Evolutionary conservation across 2,888 invertebrate species (phyloP), one percentile per base, ranked within the genome.

Genomic region (Xestia sexstrigata): DNA sequence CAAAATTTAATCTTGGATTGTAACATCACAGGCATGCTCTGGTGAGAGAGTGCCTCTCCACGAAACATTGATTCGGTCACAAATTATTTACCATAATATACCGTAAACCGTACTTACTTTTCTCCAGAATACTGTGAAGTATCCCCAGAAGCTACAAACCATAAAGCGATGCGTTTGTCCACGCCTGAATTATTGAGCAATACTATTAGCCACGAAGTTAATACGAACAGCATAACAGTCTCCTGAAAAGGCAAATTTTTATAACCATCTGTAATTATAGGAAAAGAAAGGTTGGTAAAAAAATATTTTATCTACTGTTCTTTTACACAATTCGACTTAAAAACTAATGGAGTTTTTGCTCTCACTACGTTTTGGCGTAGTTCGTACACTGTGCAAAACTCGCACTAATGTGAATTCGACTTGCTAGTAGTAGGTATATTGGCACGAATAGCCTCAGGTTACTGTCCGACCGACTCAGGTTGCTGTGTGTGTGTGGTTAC

Each of bases 181-280:
- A 90, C 81, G 0, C 94, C 95, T 58, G 93, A 92, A 74, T 94
- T 94, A 70, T 95, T 96, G 11, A 94, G 67, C 20, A 94, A 74
- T 52, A 95, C 76, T 72, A 91, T 55, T 7, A 95, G 6, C 93
- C 95, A 94, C 13, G 91, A 90, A 5, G 84, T 80, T 45, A 95
- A 26, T 26, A 96, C 68, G 63, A 91, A 92, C n/a, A 95, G 78
- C 2, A 90, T 80, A 63, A 93, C 77, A 8, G 85, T 88, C 49
- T 95, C 95, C 95, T 95, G 90, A 55, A 94, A 94, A 39, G 45
- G 9, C 0, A 42, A 42, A 9, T 23, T 49, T 52, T 23, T 9
- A 52, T 49, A 23, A 49, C 23, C 23, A 49, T 9, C 23, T 52
- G 52, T 23, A 52, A 52, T 9, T 23, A 52, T 23, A 49, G 9